A percentile compares a stretch with the other conserved stretches of the same genome.
Conservation (phyloP, 2,113 vertebrate species). For the Megaceryle maxima region DNA sequence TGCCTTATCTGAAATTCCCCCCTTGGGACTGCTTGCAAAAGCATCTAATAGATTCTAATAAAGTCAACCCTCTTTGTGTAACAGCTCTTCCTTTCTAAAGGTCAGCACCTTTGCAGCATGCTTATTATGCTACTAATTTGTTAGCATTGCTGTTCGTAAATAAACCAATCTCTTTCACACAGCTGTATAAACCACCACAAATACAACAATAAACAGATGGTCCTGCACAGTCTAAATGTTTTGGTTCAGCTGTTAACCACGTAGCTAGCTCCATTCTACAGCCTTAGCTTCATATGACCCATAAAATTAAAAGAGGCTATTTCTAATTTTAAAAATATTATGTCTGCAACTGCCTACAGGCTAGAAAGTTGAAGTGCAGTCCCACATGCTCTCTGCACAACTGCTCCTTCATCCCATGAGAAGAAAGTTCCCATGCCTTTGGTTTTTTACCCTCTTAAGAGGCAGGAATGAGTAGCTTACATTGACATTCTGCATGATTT, state of each 20-base stretch:
- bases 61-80: background rate
- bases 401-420: background rate
- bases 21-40: background rate
- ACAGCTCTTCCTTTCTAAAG: background rate
- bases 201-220: background rate
- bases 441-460: background rate
- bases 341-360: background rate
- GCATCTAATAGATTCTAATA: background rate
- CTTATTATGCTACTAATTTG: conserved; percentile 11
- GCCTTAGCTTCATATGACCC: background rate
- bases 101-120: background rate
- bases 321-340: background rate
- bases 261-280: background rate
- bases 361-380: background rate
- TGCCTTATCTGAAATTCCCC: background rate
- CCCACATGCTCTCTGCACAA: background rate
- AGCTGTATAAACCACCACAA: background rate
- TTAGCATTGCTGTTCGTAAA: background rate
- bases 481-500: background rate
- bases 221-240: background rate
- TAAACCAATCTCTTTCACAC: background rate
- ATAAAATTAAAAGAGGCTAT: background rate
- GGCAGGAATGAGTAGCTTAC: background rate
- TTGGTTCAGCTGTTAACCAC: background rate
- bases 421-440: background rate